Percentiles rank a stretch among this genome's conserved stretches.
phyloP scores from a whole-genome alignment of 1,140 invertebrate species.

The Chrysopa pallens region DNA sequence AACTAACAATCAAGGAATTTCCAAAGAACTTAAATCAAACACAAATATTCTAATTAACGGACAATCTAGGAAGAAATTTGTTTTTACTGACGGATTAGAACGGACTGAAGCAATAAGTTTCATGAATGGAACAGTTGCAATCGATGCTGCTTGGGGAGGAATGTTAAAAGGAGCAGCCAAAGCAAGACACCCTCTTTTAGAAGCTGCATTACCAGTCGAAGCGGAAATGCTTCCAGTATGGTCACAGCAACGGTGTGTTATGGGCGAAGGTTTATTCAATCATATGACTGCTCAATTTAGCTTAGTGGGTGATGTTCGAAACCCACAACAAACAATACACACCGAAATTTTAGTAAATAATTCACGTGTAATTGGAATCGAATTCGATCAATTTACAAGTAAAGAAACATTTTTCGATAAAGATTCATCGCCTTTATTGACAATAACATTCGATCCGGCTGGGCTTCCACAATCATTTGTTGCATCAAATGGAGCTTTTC shows the following conservation, averaged over 20 bases:
- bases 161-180: conserved; percentile 53
- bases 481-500: conserved; percentile 49
- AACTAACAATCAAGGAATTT: conserved; percentile 20
- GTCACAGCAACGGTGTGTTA: conserved; percentile 57
- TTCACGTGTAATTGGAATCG: conserved; percentile 64
- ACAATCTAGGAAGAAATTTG: conserved; percentile 31
- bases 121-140: conserved; percentile 56
- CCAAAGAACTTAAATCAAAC: conserved; percentile 18
- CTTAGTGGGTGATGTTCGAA: conserved; percentile 62
- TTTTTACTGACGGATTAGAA: conserved; percentile 35
- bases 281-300: conserved; percentile 64
- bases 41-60: conserved; percentile 34
- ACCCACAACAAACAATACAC: conserved; percentile 63
- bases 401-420: conserved; percentile 79
- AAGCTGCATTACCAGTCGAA: conserved; percentile 75
- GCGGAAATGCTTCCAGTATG: conserved; percentile 80
- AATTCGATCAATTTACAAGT: conserved; percentile 77
- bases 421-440: conserved; percentile 60
- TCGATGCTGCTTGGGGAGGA: conserved; percentile 49
- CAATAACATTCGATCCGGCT: conserved; percentile 69
- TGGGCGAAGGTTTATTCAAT: conserved; percentile 56
- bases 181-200: conserved; percentile 68
- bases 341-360: conserved; percentile 72
- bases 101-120: conserved; percentile 52
- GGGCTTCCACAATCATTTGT: conserved; percentile 67